Base-by-base conservation (phyloP, 2,888 invertebrate genomes). In the Folsomia manolachei region DNA sequence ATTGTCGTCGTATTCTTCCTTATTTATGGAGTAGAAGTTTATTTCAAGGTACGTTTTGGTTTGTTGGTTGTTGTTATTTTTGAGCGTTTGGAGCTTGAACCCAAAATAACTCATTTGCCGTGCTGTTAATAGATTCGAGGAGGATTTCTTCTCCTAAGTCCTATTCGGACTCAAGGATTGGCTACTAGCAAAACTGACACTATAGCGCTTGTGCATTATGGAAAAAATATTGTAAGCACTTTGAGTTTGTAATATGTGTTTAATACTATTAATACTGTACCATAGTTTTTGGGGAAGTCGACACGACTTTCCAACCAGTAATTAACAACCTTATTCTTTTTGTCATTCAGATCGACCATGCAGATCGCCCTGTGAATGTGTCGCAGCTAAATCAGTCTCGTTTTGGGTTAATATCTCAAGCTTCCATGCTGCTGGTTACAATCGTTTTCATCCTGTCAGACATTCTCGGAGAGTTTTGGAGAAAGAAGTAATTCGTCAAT, bases 21-120 rank as follows among this genome's bases (percentile, higher is more conserved):
- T 68, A 94, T 95, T 79, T 96, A 95, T 84, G 95, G 96, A 64
- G 92, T 95, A 23, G 95, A 95, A 85, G 95, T 96, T 9, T 96
- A 90, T 84, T 95, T 96, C 83, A 95, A 95, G 89, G 92, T 93
- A 83, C 85, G 84, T 1, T 27, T 11, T 63, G 27, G n/a, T 27
- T n/a, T n/a, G n/a, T n/a, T n/a, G n/a, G n/a, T n/a, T n/a, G n/a
- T n/a, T n/a, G n/a, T n/a, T n/a, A n/a, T 14, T 21, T 9, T 67
- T 67, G 52, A 9, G 7, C 23, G 14, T 67, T 67, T 14, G 23
- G 52, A 25, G n/a, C n/a, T n/a, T n/a, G n/a, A n/a, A n/a, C n/a
- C n/a, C n/a, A n/a, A n/a, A n/a, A n/a, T n/a, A n/a, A n/a, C n/a
- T n/a, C n/a, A n/a, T 66, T 25, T 64, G 61, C 39, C 53, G 64